These are phyloP conservation scores for Napeogenes sylphis DNA, from an alignment of 2,888 invertebrate species.

Conservation along the genomic window DNA sequence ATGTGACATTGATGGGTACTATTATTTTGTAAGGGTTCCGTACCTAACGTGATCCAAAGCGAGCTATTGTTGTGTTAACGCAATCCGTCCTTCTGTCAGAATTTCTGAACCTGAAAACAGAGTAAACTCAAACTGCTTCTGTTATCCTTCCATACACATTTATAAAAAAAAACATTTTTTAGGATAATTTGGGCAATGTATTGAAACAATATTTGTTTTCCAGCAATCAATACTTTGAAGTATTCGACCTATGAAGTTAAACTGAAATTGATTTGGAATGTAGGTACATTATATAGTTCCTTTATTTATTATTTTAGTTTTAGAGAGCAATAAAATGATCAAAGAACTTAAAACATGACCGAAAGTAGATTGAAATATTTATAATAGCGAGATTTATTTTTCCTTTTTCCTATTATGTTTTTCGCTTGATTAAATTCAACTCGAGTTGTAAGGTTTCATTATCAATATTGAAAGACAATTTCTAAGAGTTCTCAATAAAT, in stretches of 20 bases:
- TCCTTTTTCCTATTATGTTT: slow-evolving; percentile 20
- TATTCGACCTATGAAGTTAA: too few species aligned
- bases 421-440: slow-evolving; percentile 24
- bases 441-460: slow-evolving; percentile 20
- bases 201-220: too few species aligned
- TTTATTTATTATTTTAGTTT: slow-evolving; percentile 9
- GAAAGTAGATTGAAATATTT: slow-evolving; percentile 20
- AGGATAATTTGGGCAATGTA: too few species aligned
- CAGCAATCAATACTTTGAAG: too few species aligned
- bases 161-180: too few species aligned
- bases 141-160: too few species aligned
- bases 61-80: not conserved
- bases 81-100: not conserved
- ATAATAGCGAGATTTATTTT: slow-evolving; percentile 22
- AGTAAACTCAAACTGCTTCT: too few species aligned
- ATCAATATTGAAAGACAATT: not conserved
- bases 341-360: slow-evolving; percentile 9
- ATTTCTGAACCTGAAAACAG: not conserved
- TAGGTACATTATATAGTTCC: too few species aligned
- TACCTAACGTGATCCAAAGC: not conserved
- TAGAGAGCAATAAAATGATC: slow-evolving; percentile 13
- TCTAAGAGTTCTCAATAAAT: not conserved
- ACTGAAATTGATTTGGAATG: too few species aligned
- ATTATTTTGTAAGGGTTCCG: not conserved
- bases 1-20: not conserved